These are phyloP conservation scores for Lathronympha strigana DNA, from an alignment of 2,888 invertebrate species.

Conservation along the genomic window DNA sequence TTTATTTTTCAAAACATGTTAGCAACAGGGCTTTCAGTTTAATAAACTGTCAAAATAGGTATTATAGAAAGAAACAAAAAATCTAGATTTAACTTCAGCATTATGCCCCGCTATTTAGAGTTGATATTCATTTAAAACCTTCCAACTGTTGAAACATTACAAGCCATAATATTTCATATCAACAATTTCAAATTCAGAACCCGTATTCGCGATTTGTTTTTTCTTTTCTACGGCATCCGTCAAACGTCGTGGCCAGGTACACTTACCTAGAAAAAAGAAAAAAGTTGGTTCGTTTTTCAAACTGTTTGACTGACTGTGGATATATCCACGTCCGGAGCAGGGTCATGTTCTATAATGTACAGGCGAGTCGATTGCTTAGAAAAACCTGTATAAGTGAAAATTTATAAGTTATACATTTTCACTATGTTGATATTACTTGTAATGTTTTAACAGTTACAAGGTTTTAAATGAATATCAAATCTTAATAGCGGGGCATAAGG, in stretches of 20 bases:
- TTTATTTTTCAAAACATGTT: too few relatives aligned
- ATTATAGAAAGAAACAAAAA: too few relatives aligned
- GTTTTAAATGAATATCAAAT: too few relatives aligned
- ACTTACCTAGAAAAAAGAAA: slow-evolving; percentile 33
- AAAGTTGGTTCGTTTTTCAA: slow-evolving; percentile 69
- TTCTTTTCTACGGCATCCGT: slow-evolving; percentile 39
- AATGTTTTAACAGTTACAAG: too few relatives aligned
- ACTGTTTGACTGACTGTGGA: slow-evolving; percentile 66
- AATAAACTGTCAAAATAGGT: too few relatives aligned
- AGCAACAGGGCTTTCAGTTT: too few relatives aligned
- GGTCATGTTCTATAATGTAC: not conserved
- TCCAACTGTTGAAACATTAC: not conserved
- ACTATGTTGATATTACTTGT: too few relatives aligned
- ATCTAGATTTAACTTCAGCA: not conserved
- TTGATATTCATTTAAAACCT: not conserved
- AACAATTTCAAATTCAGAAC: slow-evolving; percentile 36
- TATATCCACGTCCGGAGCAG: slow-evolving; percentile 56
- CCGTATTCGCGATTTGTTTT: slow-evolving; percentile 33
- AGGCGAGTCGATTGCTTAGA: not conserved
- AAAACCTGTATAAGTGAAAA: not conserved
- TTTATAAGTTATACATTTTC: too few relatives aligned
- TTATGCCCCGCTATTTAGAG: not conserved
- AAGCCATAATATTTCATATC: slow-evolving; percentile 21
- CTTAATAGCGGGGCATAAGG: too few relatives aligned
- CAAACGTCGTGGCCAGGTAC: slow-evolving; percentile 43